Conservation (phyloP, 2,113 vertebrate genomes). For the Sebastes fasciatus region DNA sequence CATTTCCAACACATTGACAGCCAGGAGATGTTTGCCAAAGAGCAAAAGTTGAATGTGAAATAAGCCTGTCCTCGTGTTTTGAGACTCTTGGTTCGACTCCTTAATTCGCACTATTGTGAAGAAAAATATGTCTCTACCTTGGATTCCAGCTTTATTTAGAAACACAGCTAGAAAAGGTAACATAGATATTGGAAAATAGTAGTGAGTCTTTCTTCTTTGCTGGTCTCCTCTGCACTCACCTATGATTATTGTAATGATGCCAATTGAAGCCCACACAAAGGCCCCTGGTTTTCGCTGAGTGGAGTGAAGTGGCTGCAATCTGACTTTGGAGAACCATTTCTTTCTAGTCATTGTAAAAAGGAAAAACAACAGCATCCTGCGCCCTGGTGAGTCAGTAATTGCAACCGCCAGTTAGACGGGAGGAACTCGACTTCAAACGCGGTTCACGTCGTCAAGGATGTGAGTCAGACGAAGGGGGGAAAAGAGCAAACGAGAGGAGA, state of each 20-base stretch:
- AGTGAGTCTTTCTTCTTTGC: constrained; percentile 3
- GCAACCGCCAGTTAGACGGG: constrained; percentile 58
- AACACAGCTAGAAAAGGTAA: constrained; percentile 7
- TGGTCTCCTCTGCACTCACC: constrained; percentile 28
- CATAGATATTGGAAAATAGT: constrained; percentile 13
- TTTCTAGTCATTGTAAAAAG: constrained; percentile 39
- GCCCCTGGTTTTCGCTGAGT: constrained; percentile 25
- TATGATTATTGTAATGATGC: constrained; percentile 58
- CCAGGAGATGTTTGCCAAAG: constrained; percentile 17
- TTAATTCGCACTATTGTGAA: neutral
- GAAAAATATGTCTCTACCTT: constrained; percentile 9
- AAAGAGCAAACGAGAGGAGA: constrained; percentile 42
- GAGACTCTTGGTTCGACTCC: neutral
- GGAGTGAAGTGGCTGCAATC: constrained; percentile 40
- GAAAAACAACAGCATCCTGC: constrained; percentile 70
- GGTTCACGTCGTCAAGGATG: constrained; percentile 51
- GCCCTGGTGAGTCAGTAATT: constrained; percentile 67
- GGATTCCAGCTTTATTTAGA: neutral
- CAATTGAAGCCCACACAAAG: constrained; percentile 43
- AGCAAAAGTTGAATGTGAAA: neutral
- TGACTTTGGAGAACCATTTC: constrained; percentile 50
- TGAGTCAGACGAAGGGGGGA: constrained; percentile 62
- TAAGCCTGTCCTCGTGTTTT: constrained; percentile 18
- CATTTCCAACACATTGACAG: constrained; percentile 10
- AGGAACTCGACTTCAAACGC: constrained; percentile 63